Evolutionary conservation across 2,113 vertebrate genomes (phyloP).

Genomic region (Condylura cristata): DNA sequence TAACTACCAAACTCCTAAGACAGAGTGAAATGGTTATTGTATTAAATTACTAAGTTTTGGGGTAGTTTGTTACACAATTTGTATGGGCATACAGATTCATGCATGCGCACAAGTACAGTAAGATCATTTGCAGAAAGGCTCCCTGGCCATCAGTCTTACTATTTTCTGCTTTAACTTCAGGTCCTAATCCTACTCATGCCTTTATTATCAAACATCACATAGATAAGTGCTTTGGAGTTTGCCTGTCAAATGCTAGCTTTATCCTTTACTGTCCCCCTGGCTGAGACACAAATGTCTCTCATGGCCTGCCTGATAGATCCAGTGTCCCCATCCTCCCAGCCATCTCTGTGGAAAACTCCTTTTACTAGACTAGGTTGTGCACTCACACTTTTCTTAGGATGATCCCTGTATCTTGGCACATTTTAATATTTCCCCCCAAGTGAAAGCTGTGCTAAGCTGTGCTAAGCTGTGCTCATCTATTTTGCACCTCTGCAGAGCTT

Average conservation of each 20-base stretch:
- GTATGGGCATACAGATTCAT: too few relatives aligned
- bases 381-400: background rate
- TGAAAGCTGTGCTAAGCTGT: accelerated
- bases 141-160: background rate
- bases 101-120: background rate
- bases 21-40: background rate
- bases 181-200: background rate
- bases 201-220: background rate
- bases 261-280: background rate
- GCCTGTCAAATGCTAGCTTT: background rate
- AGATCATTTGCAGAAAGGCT: background rate
- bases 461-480: background rate
- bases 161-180: background rate
- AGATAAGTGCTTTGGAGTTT: background rate
- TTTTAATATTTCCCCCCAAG: background rate
- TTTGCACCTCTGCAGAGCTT: background rate
- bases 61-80: background rate
- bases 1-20: background rate
- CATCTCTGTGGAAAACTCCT: background rate
- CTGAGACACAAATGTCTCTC: accelerated
- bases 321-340: background rate
- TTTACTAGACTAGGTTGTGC: background rate
- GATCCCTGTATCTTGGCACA: background rate
- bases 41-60: background rate
- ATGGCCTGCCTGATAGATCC: background rate